phyloP scores from a whole-genome alignment of 2,888 invertebrate genomes.

The Aromia moschata region DNA sequence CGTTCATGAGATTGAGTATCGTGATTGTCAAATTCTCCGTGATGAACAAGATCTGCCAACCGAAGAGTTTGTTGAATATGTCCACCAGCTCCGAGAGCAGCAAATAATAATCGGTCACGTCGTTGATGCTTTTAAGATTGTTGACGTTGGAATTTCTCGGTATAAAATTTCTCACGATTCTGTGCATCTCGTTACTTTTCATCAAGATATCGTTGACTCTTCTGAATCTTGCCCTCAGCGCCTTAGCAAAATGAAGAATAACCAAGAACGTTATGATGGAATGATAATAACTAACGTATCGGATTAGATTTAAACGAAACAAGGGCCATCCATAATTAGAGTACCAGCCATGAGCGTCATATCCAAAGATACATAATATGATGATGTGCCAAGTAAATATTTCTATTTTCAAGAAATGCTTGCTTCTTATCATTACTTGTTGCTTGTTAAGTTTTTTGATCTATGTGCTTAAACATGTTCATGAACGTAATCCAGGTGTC shows the following conservation, averaged over 20 bases:
- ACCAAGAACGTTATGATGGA: slow-evolving; percentile 27
- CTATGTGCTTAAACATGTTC: slow-evolving; percentile 27
- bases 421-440: not conserved
- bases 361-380: slow-evolving; percentile 26
- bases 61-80: slow-evolving; percentile 38
- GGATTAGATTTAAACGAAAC: slow-evolving; percentile 24
- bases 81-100: slow-evolving; percentile 36
- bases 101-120: slow-evolving; percentile 35
- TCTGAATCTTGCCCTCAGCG: slow-evolving; percentile 30
- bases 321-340: slow-evolving; percentile 25
- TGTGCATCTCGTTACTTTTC: slow-evolving; percentile 33
- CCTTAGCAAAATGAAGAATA: slow-evolving; percentile 33
- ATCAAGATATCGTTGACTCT: slow-evolving; percentile 33
- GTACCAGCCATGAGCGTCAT: slow-evolving; percentile 32
- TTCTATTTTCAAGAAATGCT: slow-evolving; percentile 19
- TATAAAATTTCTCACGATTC: slow-evolving; percentile 33
- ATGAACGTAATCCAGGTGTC: slow-evolving; percentile 35
- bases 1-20: slow-evolving; percentile 29
- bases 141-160: slow-evolving; percentile 27
- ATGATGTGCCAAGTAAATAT: slow-evolving; percentile 21
- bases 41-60: slow-evolving; percentile 37
- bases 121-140: slow-evolving; percentile 35
- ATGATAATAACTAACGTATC: slow-evolving; percentile 28
- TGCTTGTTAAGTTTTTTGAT: slow-evolving; percentile 29
- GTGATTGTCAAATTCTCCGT: slow-evolving; percentile 30